Evolutionary conservation across 2,888 invertebrate genomes (phyloP).

Genomic region (Folsomia candida): DNA sequence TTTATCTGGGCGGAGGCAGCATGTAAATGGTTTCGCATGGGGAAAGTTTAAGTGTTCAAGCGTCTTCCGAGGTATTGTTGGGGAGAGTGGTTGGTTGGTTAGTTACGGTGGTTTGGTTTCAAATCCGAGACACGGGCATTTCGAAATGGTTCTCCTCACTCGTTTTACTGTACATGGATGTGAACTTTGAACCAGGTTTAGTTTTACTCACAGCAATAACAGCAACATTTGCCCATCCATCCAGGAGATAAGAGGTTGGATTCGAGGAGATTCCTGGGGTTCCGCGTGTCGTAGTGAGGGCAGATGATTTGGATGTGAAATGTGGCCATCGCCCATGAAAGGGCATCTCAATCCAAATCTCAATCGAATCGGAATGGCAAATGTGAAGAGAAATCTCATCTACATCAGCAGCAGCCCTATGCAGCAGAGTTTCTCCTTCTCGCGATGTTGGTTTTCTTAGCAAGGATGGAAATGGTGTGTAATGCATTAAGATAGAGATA

Average conservation of each 20-base stretch:
- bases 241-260: background rate
- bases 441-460: background rate
- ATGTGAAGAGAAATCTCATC: constrained; percentile 13
- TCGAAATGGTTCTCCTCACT: no score
- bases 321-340: background rate
- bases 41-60: constrained; percentile 3
- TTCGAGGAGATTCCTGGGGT: background rate
- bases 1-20: background rate
- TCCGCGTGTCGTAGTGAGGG: no score
- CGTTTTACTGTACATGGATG: background rate
- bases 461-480: constrained; percentile 28
- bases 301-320: background rate
- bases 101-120: background rate
- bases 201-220: background rate
- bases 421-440: background rate
- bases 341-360: constrained; percentile 19
- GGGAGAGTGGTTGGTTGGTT: background rate
- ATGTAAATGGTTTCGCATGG: background rate
- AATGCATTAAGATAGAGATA: constrained; percentile 35
- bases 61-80: background rate
- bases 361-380: constrained; percentile 14
- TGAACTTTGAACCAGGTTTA: background rate
- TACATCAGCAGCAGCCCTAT: background rate
- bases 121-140: no score
- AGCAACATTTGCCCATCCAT: constrained; percentile 1